These are phyloP conservation scores for Zygaena filipendulae DNA, from an alignment of 2,888 invertebrate genomes.

Conservation along the genomic window DNA sequence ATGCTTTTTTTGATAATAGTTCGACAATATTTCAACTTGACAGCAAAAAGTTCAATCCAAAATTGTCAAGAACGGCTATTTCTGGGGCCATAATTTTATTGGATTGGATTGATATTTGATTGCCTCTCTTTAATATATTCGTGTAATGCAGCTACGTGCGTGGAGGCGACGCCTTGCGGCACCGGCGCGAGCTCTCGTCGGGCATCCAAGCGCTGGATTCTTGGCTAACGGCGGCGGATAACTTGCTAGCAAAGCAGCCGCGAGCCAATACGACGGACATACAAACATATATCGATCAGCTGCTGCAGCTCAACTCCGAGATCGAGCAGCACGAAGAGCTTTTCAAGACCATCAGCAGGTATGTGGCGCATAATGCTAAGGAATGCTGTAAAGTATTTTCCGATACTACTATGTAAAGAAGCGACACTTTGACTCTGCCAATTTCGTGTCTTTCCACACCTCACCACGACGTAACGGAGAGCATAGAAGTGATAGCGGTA, in stretches of 20 bases:
- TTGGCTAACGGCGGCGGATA: slow-evolving; percentile 85
- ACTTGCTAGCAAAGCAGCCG: slow-evolving; percentile 74
- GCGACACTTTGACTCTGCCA: no score
- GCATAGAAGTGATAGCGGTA: no score
- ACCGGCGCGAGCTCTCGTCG: slow-evolving; percentile 80
- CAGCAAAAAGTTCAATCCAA: no score
- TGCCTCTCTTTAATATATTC: not conserved
- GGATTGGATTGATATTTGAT: not conserved
- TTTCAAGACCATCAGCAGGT: slow-evolving; percentile 88
- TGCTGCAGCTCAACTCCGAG: slow-evolving; percentile 82
- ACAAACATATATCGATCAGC: slow-evolving; percentile 80
- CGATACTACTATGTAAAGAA: not conserved
- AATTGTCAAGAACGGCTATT: no score
- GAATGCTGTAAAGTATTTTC: not conserved
- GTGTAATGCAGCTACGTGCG: slow-evolving; percentile 72
- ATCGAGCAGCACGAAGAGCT: slow-evolving; percentile 89
- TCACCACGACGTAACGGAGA: no score
- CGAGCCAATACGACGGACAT: slow-evolving; percentile 82
- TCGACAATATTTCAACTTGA: not conserved
- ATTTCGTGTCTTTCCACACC: no score
- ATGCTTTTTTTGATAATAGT: not conserved
- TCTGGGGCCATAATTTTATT: no score
- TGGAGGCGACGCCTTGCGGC: slow-evolving; percentile 85
- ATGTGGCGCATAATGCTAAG: slow-evolving; percentile 8
- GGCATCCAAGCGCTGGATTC: slow-evolving; percentile 79